These are phyloP conservation scores for Synergus japonicus DNA, from an alignment of 2,888 invertebrate genomes.

Conservation along the genomic window DNA sequence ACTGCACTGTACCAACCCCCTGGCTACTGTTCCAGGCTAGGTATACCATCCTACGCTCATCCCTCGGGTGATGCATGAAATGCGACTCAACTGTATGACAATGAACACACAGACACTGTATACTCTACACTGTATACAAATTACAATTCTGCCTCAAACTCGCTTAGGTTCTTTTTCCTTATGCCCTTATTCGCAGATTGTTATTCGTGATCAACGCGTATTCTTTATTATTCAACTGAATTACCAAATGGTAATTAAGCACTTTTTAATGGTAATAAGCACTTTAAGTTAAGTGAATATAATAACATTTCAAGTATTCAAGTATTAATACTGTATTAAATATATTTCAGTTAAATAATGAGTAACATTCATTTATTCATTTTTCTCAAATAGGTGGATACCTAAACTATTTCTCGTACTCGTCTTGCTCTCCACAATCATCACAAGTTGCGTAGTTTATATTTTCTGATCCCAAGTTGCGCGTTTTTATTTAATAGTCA, in stretches of 20 bases:
- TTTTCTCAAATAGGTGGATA: too few relatives aligned
- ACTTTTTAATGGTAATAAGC: too few relatives aligned
- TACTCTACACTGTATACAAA: conserved; percentile 16
- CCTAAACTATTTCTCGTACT: too few relatives aligned
- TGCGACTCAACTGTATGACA: conserved; percentile 31
- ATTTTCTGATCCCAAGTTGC: too few relatives aligned
- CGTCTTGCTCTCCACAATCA: too few relatives aligned
- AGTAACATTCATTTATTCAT: too few relatives aligned
- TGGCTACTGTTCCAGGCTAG: conserved; percentile 11
- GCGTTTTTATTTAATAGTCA: too few relatives aligned
- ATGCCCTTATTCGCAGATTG: conserved; percentile 15
- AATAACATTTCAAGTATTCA: too few relatives aligned
- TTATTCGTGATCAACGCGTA: conserved; percentile 30
- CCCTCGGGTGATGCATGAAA: conserved; percentile 39
- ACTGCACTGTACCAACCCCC: conserved; percentile 12
- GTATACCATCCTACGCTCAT: conserved; percentile 13
- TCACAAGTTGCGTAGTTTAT: too few relatives aligned
- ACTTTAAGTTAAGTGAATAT: too few relatives aligned
- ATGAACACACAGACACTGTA: conserved; percentile 25
- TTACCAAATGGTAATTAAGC: neutral
- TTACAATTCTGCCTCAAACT: conserved; percentile 39
- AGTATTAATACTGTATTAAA: too few relatives aligned
- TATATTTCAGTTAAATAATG: too few relatives aligned
- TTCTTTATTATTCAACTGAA: conserved; percentile 13
- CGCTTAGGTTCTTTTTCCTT: conserved; percentile 18